phyloP scores from a whole-genome alignment of 2,113 vertebrate genomes.

The Scolopax mira region DNA sequence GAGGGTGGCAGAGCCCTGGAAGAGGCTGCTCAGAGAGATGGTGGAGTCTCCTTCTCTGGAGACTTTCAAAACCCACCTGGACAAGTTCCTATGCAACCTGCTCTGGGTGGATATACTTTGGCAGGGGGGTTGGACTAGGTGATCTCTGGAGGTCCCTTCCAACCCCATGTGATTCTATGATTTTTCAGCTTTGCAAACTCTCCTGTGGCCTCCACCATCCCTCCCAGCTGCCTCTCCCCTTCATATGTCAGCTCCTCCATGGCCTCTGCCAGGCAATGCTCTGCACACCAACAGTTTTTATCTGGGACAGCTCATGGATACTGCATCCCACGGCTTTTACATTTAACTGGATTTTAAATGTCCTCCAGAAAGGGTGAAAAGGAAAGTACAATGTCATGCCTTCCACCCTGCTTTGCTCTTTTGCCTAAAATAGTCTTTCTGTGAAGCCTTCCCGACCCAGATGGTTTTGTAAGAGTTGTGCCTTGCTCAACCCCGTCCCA shows the following conservation, averaged over 20 bases:
- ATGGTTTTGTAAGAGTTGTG: not conserved
- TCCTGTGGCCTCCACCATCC: not conserved
- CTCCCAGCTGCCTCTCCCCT: not conserved
- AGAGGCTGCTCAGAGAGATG: too few relatives aligned
- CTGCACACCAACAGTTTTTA: not conserved
- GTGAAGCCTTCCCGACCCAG: not conserved
- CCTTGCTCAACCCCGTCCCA: not conserved
- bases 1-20: too few relatives aligned
- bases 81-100: too few relatives aligned
- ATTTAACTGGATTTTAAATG: not conserved
- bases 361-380: not conserved
- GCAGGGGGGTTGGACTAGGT: too few relatives aligned
- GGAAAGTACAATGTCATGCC: not conserved
- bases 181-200: not conserved
- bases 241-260: accelerated
- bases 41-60: too few relatives aligned
- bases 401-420: not conserved
- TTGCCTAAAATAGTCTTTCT: not conserved
- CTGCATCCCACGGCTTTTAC: not conserved
- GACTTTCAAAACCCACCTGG: too few relatives aligned
- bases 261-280: not conserved
- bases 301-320: not conserved
- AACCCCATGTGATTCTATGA: too few relatives aligned
- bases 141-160: too few relatives aligned
- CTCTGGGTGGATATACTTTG: too few relatives aligned